A percentile compares a stretch with the other conserved stretches of the same genome.
Conservation (phyloP, 2,113 vertebrate species). For the Python bivittatus region DNA sequence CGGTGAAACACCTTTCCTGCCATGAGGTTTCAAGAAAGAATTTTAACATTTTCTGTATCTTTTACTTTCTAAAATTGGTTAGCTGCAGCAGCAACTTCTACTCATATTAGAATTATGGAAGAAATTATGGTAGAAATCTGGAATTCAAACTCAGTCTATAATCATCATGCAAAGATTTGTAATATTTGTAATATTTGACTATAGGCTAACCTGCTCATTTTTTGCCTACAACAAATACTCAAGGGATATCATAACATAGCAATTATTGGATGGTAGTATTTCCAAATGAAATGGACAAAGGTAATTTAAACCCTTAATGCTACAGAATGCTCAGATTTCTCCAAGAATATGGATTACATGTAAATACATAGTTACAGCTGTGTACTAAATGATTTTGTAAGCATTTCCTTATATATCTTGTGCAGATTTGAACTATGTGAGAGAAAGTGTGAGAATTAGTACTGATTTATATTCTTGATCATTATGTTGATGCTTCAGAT, state of each 20-base stretch:
- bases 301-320: neutral
- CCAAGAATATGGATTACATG: neutral
- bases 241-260: neutral
- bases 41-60: neutral
- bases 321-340: neutral
- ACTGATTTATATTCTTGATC: neutral
- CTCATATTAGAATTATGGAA: no score
- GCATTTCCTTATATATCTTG: neutral
- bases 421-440: neutral
- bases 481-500: no score
- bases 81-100: neutral
- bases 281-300: neutral
- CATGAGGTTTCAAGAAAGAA: neutral
- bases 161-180: neutral
- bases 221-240: neutral
- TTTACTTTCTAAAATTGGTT: neutral
- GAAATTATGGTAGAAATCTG: neutral
- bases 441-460: neutral
- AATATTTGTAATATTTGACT: neutral
- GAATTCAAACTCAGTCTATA: neutral
- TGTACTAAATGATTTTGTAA: neutral
- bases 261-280: conserved; percentile 22
- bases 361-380: neutral
- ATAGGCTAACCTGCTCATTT: neutral
- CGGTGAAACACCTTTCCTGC: neutral